Conservation (phyloP, 2,113 vertebrate species). For the Herpailurus yagouaroundi region DNA sequence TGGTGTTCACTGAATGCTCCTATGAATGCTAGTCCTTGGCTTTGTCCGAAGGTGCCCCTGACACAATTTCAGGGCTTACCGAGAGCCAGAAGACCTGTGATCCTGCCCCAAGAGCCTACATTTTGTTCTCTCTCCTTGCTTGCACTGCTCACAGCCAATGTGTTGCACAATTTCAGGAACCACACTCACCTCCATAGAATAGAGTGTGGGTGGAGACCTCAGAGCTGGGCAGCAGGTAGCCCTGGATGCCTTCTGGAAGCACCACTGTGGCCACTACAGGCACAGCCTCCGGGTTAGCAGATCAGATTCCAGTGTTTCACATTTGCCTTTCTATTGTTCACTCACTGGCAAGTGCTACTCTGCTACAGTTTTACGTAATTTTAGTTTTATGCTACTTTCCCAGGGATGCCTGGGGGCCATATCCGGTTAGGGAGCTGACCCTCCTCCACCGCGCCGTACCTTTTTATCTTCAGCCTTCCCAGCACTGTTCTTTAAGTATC, state of each 20-base stretch:
- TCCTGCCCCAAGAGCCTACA: neutral
- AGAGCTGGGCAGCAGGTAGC: neutral
- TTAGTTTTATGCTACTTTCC: neutral
- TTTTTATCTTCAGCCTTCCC: neutral
- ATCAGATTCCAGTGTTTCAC: neutral
- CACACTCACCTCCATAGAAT: neutral
- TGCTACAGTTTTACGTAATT: neutral
- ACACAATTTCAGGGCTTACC: neutral
- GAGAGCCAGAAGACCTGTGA: neutral
- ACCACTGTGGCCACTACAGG: neutral
- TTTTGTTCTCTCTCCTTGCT: neutral
- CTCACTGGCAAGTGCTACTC: neutral
- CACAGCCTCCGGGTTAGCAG: neutral
- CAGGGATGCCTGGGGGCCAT: neutral
- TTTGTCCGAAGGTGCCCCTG: neutral
- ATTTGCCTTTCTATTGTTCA: neutral
- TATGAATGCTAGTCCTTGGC: neutral
- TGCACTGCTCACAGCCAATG: neutral
- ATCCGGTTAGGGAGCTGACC: neutral
- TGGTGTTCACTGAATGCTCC: neutral
- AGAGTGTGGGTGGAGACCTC: neutral
- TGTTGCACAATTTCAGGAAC: neutral
- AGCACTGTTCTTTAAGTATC: slow-evolving; percentile 14
- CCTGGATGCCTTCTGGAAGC: neutral
- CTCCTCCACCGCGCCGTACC: neutral